Percentiles rank a stretch among this genome's conserved stretches.
phyloP scores from a whole-genome alignment of 2,888 invertebrate species.

The Lithophane leautieri region DNA sequence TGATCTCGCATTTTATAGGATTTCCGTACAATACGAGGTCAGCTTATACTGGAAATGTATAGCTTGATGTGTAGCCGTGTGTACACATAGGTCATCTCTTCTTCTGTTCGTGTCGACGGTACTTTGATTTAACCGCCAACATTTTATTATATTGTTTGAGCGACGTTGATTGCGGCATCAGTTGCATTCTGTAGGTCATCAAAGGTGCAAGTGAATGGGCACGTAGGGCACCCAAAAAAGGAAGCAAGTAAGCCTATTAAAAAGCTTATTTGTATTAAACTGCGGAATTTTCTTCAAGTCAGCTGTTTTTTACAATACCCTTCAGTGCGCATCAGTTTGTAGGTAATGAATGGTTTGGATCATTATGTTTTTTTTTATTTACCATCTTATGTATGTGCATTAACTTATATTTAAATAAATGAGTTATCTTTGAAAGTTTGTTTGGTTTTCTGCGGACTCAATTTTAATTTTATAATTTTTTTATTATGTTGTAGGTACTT shows the following conservation, averaged over 20 bases:
- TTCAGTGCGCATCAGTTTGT: slow-evolving; percentile 29
- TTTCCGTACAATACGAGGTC: no score
- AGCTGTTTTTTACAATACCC: neutral
- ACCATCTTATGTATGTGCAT: slow-evolving; percentile 35
- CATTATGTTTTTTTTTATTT: slow-evolving; percentile 52
- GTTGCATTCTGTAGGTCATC: neutral
- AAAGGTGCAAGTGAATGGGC: neutral
- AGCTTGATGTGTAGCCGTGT: no score
- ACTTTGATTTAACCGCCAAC: slow-evolving; percentile 6
- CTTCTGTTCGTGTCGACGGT: neutral
- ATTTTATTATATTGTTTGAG: slow-evolving; percentile 3
- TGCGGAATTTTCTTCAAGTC: slow-evolving; percentile 23
- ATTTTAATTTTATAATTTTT: no score
- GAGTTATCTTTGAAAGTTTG: slow-evolving; percentile 48
- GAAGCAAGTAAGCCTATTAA: slow-evolving; percentile 3
- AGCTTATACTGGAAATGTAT: no score
- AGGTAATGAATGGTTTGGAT: slow-evolving; percentile 29
- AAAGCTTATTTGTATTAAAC: neutral
- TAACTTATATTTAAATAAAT: slow-evolving; percentile 54
- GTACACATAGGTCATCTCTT: neutral
- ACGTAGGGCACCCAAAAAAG: neutral
- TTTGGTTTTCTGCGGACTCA: slow-evolving; percentile 4
- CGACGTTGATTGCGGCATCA: neutral
- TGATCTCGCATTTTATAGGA: no score
- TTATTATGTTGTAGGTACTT: no score